A percentile compares a stretch with the other conserved stretches of the same genome.
phyloP scores from a whole-genome alignment of 2,888 invertebrate species.

The Rotaria sp. region DNA sequence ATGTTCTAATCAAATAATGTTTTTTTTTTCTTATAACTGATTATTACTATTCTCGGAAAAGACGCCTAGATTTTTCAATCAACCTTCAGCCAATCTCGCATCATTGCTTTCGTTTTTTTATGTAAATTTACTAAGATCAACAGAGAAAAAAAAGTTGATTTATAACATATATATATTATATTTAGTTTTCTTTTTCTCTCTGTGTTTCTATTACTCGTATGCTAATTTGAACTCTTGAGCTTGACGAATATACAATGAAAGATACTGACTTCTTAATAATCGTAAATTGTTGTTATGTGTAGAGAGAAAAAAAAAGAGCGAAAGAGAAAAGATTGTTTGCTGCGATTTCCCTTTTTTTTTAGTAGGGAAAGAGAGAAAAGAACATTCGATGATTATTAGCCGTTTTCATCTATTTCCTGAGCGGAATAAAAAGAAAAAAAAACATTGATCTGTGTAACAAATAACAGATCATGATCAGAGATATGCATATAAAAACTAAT shows the following conservation, averaged over 20 bases:
- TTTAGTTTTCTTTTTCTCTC: not conserved
- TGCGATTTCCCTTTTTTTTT: not conserved
- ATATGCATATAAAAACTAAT: not conserved
- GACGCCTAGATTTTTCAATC: not conserved
- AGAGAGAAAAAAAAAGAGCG: not conserved
- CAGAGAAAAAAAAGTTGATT: not conserved
- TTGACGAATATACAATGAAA: not conserved
- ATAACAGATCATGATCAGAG: not conserved
- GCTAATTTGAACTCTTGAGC: slow-evolving; percentile 19
- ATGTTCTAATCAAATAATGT: not conserved
- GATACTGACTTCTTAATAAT: slow-evolving; percentile 21
- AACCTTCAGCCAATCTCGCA: slow-evolving; percentile 1
- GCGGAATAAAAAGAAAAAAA: not conserved
- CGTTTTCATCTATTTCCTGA: slow-evolving; percentile 1
- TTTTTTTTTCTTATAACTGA: not conserved
- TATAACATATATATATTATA: not conserved
- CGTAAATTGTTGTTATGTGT: not conserved
- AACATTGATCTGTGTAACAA: not conserved
- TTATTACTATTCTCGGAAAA: not conserved
- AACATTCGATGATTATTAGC: not conserved
- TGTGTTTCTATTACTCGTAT: not conserved
- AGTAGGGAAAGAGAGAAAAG: not conserved
- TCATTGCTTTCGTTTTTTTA: not conserved
- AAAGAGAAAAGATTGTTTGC: not conserved
- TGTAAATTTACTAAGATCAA: not conserved